Conservation (phyloP, 2,888 invertebrate genomes). For the Drosophila tanythrix region DNA sequence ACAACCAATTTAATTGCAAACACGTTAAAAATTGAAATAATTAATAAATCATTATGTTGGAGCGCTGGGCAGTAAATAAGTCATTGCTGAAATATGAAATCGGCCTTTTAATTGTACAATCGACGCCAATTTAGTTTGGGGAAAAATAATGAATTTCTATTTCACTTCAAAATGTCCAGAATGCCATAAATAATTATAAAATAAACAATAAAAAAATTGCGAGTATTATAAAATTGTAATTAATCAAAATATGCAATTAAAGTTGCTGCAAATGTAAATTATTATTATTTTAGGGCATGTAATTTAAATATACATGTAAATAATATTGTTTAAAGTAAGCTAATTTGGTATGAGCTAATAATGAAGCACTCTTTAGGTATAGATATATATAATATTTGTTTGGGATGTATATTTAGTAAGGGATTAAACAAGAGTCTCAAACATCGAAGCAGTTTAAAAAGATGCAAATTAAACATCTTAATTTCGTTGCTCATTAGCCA, state of each 20-base stretch:
- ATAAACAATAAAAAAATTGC: background rate
- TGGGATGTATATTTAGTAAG: background rate
- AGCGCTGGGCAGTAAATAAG: conserved; percentile 5
- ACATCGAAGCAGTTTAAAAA: background rate
- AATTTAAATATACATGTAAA: background rate
- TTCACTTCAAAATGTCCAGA: background rate
- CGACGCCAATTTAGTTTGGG: conserved; percentile 5
- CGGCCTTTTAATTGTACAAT: conserved; percentile 1
- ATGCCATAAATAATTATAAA: background rate
- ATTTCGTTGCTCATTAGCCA: too few relatives aligned
- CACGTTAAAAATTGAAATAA: conserved; percentile 26
- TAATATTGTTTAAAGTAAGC: background rate
- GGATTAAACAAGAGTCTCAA: background rate
- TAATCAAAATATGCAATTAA: conserved; percentile 7
- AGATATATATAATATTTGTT: background rate
- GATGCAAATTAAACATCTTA: background rate
- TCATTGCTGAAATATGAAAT: conserved; percentile 9
- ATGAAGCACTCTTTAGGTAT: background rate
- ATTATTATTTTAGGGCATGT: background rate
- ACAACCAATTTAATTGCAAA: conserved; percentile 19
- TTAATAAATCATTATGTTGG: conserved; percentile 35
- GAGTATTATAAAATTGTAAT: background rate
- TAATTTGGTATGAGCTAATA: background rate
- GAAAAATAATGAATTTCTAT: background rate
- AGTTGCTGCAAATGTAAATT: background rate